phyloP scores from a whole-genome alignment of 2,797 vertebrate species.

The Amblyraja radiata region DNA sequence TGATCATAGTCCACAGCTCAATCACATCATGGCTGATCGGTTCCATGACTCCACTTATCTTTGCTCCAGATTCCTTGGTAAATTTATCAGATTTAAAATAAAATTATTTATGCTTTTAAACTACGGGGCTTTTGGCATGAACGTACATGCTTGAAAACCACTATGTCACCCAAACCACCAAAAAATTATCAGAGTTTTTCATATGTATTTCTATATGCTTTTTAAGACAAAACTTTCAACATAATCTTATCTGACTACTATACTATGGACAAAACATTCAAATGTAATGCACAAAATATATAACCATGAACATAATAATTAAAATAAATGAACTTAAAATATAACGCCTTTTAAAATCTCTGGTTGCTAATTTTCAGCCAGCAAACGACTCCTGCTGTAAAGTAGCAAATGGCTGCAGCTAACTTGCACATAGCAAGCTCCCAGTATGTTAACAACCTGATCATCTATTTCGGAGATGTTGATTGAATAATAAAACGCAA shows the following conservation, averaged over 20 bases:
- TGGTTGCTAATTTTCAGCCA: neutral
- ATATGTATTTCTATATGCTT: too few species aligned
- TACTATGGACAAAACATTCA: neutral
- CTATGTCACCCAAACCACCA: too few species aligned
- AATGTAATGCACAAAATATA: neutral
- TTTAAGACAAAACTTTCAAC: neutral
- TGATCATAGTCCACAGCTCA: neutral
- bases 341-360: neutral
- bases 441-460: neutral
- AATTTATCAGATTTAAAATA: too few species aligned
- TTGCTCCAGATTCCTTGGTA: neutral
- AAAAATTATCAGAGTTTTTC: too few species aligned
- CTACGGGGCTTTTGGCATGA: too few species aligned
- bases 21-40: neutral
- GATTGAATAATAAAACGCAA: neutral
- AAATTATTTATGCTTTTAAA: too few species aligned
- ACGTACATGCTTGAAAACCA: too few species aligned
- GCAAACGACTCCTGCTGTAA: too few species aligned
- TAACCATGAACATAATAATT: neutral
- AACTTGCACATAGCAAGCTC: neutral
- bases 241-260: neutral
- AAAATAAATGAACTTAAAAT: neutral
- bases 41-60: neutral
- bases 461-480: neutral
- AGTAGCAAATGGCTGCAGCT: neutral